Evolutionary conservation across 1,140 invertebrate species (phyloP).

Genomic region (Eubasilissa regina): DNA sequence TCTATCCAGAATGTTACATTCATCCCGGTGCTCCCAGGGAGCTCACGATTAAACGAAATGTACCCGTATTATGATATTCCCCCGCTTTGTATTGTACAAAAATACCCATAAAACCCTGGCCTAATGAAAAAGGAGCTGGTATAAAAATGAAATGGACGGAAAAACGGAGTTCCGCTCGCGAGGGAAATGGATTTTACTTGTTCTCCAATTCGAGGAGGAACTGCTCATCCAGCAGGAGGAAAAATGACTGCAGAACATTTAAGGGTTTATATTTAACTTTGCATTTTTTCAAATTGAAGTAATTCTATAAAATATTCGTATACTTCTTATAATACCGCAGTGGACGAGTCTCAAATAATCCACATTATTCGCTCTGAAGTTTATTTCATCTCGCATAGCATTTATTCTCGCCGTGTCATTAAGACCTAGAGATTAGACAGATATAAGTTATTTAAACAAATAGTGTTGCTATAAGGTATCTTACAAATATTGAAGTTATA

Average conservation of each 20-base stretch:
- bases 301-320: no score
- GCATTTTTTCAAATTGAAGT: slow-evolving; percentile 35
- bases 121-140: slow-evolving; percentile 43
- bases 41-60: slow-evolving; percentile 9
- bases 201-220: slow-evolving; percentile 23
- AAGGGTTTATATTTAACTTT: slow-evolving; percentile 48
- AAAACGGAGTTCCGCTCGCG: slow-evolving; percentile 37
- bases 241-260: slow-evolving; percentile 24
- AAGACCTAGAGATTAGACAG: no score
- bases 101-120: slow-evolving; percentile 16
- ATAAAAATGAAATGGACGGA: slow-evolving; percentile 49
- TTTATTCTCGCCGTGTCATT: no score
- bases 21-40: background rate
- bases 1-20: background rate
- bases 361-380: no score
- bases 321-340: no score
- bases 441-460: no score
- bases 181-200: slow-evolving; percentile 45
- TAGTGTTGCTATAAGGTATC: no score
- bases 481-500: no score
- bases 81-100: slow-evolving; percentile 20
- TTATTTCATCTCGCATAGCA: no score
- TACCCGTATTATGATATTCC: slow-evolving; percentile 2
- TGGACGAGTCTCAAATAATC: no score
- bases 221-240: slow-evolving; percentile 8